Base-by-base conservation (phyloP, 1,140 invertebrate species). In the Eumaeus atala region DNA sequence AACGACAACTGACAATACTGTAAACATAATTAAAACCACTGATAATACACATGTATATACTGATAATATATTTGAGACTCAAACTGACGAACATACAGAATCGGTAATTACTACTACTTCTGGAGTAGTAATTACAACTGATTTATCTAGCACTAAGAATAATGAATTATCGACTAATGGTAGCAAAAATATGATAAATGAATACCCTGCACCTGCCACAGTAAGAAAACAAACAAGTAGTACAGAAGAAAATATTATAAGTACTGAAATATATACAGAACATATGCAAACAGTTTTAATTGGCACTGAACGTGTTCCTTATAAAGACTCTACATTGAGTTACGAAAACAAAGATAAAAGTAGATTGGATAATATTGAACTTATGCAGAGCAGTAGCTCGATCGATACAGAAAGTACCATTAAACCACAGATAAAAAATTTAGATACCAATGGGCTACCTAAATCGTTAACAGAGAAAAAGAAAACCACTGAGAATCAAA, bases 401-500 rank as follows among this genome's bases (percentile, higher is more conserved):
- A 71, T 76, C 51, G 67, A 79, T 57, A 61, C 66, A 21, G 81
- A 82, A 62, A 81, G 74, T 60, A 80, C 83, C 48, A 51, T 61
- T 21, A 82, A 76, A 54, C 75, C 81, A n/a, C 58, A 64, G 49
- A 66, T 70, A 38, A 82, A 79, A 64, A 63, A 66, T 49, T 71
- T 63, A 44, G 70, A 77, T 63, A 69, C 66, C 14, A 73, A 74
- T 64, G 67, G 66, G 61, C 66, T 76, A 21, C 62, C 68, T 51
- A 84, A 86, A 59, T 68, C 65, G 52, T 70, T 74, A 9, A 74
- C 67, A 59, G 85, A 88, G 67, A 88, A 79, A 71, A 84, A 83
- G 71, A 77, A 81, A 58, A 87, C 80, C 33, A 70, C 84, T 54
- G 79, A 88, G 71, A 85, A 84, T 75, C 70, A 84, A 64, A 68